A percentile compares a stretch with the other conserved stretches of the same genome.
phyloP scores from a whole-genome alignment of 2,113 vertebrate genomes.

The Arenaria interpres region DNA sequence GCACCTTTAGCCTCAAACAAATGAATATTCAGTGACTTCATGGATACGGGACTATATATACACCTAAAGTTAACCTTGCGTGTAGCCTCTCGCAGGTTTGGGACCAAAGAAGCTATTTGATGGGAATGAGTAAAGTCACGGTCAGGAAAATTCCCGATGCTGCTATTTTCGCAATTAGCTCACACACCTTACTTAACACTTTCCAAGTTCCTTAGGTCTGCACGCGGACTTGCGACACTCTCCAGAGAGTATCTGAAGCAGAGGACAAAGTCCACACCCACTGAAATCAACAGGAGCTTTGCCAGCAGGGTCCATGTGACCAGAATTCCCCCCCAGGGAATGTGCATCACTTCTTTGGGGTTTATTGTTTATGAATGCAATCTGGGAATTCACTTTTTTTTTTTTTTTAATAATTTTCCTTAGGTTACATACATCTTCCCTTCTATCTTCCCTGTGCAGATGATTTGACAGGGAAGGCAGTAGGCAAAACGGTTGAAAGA shows the following conservation, averaged over 20 bases:
- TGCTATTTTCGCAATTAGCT: neutral
- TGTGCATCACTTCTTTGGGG: neutral
- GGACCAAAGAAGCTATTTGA: neutral
- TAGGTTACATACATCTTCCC: neutral
- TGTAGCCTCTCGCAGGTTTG: neutral
- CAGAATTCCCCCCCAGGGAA: neutral
- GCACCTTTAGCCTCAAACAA: neutral
- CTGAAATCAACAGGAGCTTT: neutral
- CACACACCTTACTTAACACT: neutral
- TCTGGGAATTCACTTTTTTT: neutral
- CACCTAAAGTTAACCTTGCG: neutral
- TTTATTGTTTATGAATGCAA: neutral
- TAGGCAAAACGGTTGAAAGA: neutral
- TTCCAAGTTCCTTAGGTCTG: neutral
- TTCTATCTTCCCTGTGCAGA: neutral
- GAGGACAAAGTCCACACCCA: neutral
- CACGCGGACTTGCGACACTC: neutral
- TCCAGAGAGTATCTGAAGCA: neutral
- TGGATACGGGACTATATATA: neutral
- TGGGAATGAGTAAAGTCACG: neutral
- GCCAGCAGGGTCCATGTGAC: neutral
- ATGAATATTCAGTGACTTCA: neutral
- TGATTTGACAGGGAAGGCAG: neutral
- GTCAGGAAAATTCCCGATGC: neutral
- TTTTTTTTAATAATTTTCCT: neutral